phyloP scores from a whole-genome alignment of 1,140 invertebrate species.

The Cotesia glomerata region DNA sequence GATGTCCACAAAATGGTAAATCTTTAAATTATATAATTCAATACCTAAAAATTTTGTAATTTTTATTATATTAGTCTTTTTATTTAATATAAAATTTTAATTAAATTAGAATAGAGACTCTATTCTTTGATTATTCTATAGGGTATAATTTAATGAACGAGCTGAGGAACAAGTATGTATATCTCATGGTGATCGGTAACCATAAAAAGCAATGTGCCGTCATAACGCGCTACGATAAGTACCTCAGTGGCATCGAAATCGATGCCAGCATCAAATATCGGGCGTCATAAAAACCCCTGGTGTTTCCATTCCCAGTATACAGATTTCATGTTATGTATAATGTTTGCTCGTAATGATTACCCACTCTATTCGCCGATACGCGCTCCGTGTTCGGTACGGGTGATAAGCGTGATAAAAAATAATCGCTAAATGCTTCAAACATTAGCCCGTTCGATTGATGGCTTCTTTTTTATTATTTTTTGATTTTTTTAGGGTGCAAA shows the following conservation, averaged over 20 bases:
- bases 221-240: conserved; percentile 54
- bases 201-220: conserved; percentile 52
- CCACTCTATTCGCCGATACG: conserved; percentile 1
- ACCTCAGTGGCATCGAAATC: conserved; percentile 52
- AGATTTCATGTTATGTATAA: conserved; percentile 43
- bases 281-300: conserved; percentile 54
- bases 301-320: not conserved
- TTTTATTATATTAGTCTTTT: not conserved
- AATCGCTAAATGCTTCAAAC: not conserved
- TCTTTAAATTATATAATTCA: too few relatives aligned
- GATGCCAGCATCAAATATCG: conserved; percentile 56
- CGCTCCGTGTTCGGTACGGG: not conserved
- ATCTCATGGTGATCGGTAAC: conserved; percentile 11
- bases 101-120: too few relatives aligned
- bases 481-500: too few relatives aligned
- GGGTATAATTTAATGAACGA: conserved; percentile 20
- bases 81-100: too few relatives aligned
- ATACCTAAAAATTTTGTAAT: not conserved
- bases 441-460: not conserved
- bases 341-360: conserved; percentile 53
- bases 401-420: conserved; percentile 8
- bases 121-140: too few relatives aligned
- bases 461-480: not conserved
- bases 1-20: not conserved
- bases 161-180: conserved; percentile 16